Conservation (phyloP, 2,113 vertebrate genomes). For the Romanogobio albipinnatus region DNA sequence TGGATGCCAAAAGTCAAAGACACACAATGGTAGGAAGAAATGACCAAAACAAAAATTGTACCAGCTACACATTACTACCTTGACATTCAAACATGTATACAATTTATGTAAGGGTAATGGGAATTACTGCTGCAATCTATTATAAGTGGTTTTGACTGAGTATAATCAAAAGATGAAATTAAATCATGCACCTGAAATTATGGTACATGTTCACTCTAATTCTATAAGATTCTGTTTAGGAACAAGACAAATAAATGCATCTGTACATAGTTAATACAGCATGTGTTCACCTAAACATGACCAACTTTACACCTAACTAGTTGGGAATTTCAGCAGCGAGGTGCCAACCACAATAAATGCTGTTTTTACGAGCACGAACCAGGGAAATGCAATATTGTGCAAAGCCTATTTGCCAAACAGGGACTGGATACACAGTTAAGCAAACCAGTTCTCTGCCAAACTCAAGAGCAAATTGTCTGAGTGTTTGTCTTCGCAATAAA, state of each 20-base stretch:
- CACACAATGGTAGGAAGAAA: not conserved
- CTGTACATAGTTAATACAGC: not conserved
- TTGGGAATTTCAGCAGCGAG: constrained; percentile 4
- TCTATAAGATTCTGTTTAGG: not conserved
- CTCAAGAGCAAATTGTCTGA: constrained; percentile 13
- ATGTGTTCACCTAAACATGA: not conserved
- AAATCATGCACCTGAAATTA: not conserved
- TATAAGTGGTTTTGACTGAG: not conserved
- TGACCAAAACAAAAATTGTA: not conserved
- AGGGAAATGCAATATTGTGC: not conserved
- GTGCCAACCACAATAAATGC: not conserved
- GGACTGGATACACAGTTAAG: not conserved
- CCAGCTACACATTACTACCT: constrained; percentile 5
- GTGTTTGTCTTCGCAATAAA: constrained; percentile 49
- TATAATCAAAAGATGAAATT: not conserved
- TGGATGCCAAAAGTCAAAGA: constrained; percentile 2
- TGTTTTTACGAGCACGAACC: not conserved
- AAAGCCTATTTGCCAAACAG: not conserved
- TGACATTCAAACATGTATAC: not conserved
- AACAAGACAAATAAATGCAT: not conserved
- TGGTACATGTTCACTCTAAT: not conserved
- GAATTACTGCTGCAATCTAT: not conserved
- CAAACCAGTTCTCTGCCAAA: constrained; percentile 16
- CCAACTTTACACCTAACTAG: not conserved
- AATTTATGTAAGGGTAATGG: not conserved